Evolutionary conservation across 1,140 invertebrate species (phyloP).

Genomic region (Acromyrmex charruanus): DNA sequence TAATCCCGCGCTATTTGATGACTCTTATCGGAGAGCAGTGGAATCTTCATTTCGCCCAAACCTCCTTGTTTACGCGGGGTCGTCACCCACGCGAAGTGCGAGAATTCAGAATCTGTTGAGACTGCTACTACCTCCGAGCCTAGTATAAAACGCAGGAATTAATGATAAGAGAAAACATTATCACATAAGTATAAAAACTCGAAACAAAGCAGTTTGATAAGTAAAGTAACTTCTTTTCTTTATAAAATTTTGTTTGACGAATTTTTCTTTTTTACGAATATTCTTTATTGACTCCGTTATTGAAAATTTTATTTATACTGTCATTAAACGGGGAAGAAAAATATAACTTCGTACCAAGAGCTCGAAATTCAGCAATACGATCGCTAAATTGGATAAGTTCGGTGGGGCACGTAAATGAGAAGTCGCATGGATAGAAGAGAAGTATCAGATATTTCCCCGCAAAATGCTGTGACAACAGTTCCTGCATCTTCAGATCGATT

Average conservation of each 20-base stretch:
- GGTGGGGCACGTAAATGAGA: conserved; percentile 96
- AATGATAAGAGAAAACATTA: not conserved
- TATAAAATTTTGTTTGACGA: not conserved
- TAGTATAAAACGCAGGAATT: conserved; percentile 22
- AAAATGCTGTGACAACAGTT: conserved; percentile 89
- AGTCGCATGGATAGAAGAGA: conserved; percentile 92
- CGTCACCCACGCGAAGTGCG: conserved; percentile 96
- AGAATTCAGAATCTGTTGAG: conserved; percentile 95
- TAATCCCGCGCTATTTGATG: conserved; percentile 94
- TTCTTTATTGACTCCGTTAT: not conserved
- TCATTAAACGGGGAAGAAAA: not conserved
- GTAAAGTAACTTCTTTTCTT: not conserved
- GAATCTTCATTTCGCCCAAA: conserved; percentile 97
- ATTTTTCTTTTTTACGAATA: not conserved
- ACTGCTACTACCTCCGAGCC: conserved; percentile 92
- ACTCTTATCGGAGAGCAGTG: conserved; percentile 96
- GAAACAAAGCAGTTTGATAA: not conserved
- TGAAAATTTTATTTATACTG: not conserved
- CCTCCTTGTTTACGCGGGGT: conserved; percentile 97
- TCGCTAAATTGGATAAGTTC: conserved; percentile 97
- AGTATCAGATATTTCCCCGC: conserved; percentile 91
- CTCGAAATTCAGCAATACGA: conserved; percentile 92
- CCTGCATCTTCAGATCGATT: conserved; percentile 89
- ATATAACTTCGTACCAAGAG: conserved; percentile 87
- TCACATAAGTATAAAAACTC: not conserved